These are phyloP conservation scores for Enchytraeus crypticus DNA, from an alignment of 2,888 invertebrate species.

Conservation along the genomic window DNA sequence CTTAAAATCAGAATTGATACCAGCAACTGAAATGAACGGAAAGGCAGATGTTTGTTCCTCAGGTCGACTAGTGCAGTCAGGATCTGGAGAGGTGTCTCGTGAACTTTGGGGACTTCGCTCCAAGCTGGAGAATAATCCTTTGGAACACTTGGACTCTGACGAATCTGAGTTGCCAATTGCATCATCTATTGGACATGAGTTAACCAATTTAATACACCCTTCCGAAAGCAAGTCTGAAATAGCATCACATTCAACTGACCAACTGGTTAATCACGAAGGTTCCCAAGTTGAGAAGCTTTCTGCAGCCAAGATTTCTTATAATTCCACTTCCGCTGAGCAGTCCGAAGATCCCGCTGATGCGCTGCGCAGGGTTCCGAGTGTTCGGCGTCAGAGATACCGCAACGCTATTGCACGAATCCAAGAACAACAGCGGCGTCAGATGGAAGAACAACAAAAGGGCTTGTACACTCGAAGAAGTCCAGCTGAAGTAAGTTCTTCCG, in stretches of 20 bases:
- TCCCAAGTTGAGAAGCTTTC: background rate
- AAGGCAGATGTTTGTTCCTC: no score
- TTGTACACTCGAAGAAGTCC: background rate
- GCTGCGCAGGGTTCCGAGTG: constrained; percentile 3
- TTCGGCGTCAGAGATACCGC: constrained; percentile 9
- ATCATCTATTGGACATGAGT: no score
- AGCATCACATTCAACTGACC: background rate
- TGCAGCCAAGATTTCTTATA: background rate
- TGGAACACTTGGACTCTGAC: constrained; percentile 4
- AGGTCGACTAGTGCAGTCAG: background rate
- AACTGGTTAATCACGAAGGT: no score
- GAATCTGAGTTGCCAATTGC: background rate
- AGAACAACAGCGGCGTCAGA: background rate
- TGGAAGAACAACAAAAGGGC: background rate
- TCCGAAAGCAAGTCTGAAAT: background rate
- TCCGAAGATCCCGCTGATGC: background rate
- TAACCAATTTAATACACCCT: no score
- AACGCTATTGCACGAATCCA: constrained; percentile 12
- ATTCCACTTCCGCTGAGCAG: background rate
- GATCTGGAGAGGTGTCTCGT: background rate
- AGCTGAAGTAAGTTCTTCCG: background rate
- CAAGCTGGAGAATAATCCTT: background rate
- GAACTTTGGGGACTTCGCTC: constrained; percentile 12
- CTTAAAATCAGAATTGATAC: no score
- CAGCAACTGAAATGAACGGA: no score